These are phyloP conservation scores for Uloborus plumipes DNA, from an alignment of 2,888 invertebrate species.

Conservation along the genomic window DNA sequence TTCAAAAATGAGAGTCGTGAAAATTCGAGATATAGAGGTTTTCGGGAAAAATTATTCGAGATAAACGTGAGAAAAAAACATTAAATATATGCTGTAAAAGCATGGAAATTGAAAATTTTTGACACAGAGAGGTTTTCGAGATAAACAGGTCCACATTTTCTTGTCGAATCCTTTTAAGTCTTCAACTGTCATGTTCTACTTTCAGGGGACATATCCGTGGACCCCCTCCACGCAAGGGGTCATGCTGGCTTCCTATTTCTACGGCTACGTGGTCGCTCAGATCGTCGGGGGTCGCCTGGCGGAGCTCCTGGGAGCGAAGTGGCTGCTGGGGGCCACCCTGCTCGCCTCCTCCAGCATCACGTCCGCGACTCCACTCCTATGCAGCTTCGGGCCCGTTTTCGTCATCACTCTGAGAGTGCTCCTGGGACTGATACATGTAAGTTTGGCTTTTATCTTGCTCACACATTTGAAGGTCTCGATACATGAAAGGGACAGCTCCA, in stretches of 20 bases:
- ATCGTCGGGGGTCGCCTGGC: slow-evolving; percentile 45
- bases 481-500: too few relatives aligned
- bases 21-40: too few relatives aligned
- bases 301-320: slow-evolving; percentile 33
- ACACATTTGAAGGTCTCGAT: too few relatives aligned
- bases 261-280: slow-evolving; percentile 50
- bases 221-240: slow-evolving; percentile 47
- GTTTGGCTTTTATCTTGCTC: not conserved
- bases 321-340: slow-evolving; percentile 36
- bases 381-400: not conserved
- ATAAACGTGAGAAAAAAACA: too few relatives aligned
- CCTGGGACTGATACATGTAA: slow-evolving; percentile 44
- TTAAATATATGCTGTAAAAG: too few relatives aligned
- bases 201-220: slow-evolving; percentile 47
- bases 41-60: too few relatives aligned
- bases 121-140: too few relatives aligned
- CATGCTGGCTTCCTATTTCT: slow-evolving; percentile 51
- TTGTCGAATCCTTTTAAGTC: too few relatives aligned
- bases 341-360: slow-evolving; percentile 36
- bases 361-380: slow-evolving; percentile 28
- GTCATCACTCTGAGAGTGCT: slow-evolving; percentile 13
- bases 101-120: too few relatives aligned
- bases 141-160: too few relatives aligned
- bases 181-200: too few relatives aligned
- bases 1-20: too few relatives aligned